A percentile compares a stretch with the other conserved stretches of the same genome.
Conservation (phyloP, 2,888 invertebrate species). For the Lepidocyrtinus sp. region DNA sequence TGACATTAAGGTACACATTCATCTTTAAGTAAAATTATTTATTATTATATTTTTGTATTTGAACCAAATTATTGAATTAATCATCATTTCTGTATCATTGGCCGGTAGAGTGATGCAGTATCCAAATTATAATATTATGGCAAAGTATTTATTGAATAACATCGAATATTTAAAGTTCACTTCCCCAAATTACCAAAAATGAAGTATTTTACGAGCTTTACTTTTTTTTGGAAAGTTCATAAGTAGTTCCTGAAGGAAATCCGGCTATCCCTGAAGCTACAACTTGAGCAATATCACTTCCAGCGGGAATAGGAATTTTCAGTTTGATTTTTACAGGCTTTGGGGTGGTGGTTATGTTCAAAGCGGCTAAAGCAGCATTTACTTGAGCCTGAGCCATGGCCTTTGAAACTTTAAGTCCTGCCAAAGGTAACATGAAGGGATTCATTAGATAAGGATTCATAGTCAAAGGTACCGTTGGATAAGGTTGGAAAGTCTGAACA, state of each 20-base stretch:
- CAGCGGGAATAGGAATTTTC: slow-evolving; percentile 60
- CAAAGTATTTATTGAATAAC: too few species aligned
- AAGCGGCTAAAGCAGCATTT: slow-evolving; percentile 52
- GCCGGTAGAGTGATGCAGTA: too few species aligned
- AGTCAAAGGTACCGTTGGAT: slow-evolving; percentile 31
- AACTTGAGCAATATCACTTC: slow-evolving; percentile 46
- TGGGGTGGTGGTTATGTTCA: slow-evolving; percentile 60
- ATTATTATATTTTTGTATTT: too few species aligned
- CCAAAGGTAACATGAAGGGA: slow-evolving; percentile 44
- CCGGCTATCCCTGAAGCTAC: slow-evolving; percentile 39
- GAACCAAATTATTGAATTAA: too few species aligned
- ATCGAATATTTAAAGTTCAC: too few species aligned
- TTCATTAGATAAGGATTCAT: slow-evolving; percentile 33
- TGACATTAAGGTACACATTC: too few species aligned
- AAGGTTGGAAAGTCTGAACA: not conserved
- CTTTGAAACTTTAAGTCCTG: slow-evolving; percentile 55
- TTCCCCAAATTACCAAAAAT: too few species aligned
- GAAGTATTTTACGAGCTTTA: too few species aligned
- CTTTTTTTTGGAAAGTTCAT: slow-evolving; percentile 39
- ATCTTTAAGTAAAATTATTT: too few species aligned
- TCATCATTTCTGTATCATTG: too few species aligned
- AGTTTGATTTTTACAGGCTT: slow-evolving; percentile 58
- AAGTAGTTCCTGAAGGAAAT: slow-evolving; percentile 54
- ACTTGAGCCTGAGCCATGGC: slow-evolving; percentile 53
- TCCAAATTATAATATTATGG: too few species aligned